Percentiles rank a stretch among this genome's conserved stretches.
These are phyloP conservation scores for Thymelicus acteon DNA, from an alignment of 2,888 invertebrate genomes.

Conservation along the genomic window DNA sequence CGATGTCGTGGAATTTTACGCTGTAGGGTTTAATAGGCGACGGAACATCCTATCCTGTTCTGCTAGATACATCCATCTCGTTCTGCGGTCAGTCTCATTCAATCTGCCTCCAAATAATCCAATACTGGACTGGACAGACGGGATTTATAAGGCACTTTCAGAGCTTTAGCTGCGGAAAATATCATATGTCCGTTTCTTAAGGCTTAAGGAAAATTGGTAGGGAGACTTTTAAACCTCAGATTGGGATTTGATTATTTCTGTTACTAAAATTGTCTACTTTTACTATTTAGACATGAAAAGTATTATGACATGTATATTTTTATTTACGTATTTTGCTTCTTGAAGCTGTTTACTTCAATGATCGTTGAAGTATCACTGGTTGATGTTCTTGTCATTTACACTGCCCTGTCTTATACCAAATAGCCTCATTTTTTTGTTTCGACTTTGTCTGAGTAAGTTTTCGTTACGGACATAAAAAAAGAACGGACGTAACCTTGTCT, in stretches of 20 bases:
- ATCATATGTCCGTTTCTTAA: slow-evolving; percentile 63
- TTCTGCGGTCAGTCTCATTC: slow-evolving; percentile 65
- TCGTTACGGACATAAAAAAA: too few species aligned
- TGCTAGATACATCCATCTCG: slow-evolving; percentile 44
- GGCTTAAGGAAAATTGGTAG: slow-evolving; percentile 63
- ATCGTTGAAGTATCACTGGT: too few species aligned
- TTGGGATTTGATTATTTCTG: slow-evolving; percentile 37
- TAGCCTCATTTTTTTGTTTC: too few species aligned
- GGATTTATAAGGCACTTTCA: slow-evolving; percentile 67
- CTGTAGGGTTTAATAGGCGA: slow-evolving; percentile 69
- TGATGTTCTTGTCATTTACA: too few species aligned
- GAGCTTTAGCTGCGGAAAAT: slow-evolving; percentile 60
- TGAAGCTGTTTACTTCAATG: too few species aligned
- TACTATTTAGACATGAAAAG: too few species aligned
- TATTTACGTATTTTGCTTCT: too few species aligned
- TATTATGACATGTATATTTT: too few species aligned
- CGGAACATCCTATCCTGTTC: slow-evolving; percentile 45
- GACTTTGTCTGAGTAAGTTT: too few species aligned
- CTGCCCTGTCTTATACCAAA: too few species aligned
- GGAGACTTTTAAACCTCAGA: slow-evolving; percentile 23
- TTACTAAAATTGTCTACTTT: slow-evolving; percentile 7
- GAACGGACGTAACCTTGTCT: too few species aligned
- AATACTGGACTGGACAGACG: slow-evolving; percentile 64
- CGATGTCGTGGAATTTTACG: slow-evolving; percentile 77
- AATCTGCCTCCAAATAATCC: slow-evolving; percentile 73